Evolutionary conservation across 2,797 vertebrate species (phyloP).

Genomic region (Anas capensis): DNA sequence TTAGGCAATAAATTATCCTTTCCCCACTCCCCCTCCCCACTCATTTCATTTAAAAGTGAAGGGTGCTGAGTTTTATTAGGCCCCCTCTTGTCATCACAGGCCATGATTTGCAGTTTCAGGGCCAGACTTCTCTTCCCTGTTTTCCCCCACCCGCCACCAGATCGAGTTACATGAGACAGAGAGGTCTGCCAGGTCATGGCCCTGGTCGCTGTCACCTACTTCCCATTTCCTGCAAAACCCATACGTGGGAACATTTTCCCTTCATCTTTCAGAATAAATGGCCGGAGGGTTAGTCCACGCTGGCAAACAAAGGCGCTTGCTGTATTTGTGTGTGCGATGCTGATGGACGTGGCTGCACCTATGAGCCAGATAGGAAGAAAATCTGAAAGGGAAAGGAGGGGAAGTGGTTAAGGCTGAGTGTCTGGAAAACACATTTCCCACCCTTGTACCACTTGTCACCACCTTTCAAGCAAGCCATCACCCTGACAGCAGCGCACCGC

Average conservation of each 20-base stretch:
- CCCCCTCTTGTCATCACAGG: constrained; percentile 74
- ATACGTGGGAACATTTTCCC: not conserved
- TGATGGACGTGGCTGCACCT: rapidly evolving
- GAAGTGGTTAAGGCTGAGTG: not conserved
- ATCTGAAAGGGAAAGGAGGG: not conserved
- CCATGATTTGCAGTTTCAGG: constrained; percentile 75
- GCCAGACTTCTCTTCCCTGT: constrained; percentile 66
- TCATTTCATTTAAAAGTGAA: constrained; percentile 58
- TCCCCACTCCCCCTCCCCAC: constrained; percentile 25
- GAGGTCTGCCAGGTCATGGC: constrained; percentile 72
- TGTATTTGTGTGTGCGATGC: not conserved
- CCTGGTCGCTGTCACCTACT: constrained; percentile 51
- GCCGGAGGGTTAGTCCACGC: not conserved
- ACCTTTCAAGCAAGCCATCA: constrained; percentile 42
- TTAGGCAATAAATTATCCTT: constrained; percentile 69
- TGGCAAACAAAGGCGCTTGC: not conserved
- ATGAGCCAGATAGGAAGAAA: not conserved
- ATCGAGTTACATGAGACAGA: constrained; percentile 61
- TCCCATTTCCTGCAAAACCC: constrained; percentile 68
- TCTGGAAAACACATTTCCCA: constrained; percentile 75
- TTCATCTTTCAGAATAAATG: not conserved
- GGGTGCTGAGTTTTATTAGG: constrained; percentile 72
- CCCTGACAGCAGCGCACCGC: not conserved
- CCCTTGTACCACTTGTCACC: constrained; percentile 58
- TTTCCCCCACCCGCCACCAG: not conserved